Conservation (phyloP, 2,113 vertebrate genomes). For the Vireo altiloquus region DNA sequence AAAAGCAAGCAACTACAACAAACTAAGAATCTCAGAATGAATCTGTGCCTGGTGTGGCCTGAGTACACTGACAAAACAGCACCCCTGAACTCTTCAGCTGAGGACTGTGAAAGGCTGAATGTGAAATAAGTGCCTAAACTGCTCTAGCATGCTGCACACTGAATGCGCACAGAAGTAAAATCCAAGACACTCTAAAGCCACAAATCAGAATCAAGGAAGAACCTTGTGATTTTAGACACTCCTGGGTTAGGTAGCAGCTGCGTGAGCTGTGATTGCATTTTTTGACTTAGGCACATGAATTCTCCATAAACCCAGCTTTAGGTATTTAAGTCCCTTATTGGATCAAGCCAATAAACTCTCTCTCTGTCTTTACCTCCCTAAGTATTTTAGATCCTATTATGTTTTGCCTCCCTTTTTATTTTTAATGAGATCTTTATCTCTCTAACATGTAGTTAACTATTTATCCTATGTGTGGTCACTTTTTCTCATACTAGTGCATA, state of each 20-base stretch:
- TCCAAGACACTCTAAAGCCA: neutral
- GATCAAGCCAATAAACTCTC: slow-evolving; percentile 11
- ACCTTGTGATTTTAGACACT: neutral
- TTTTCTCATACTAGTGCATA: neutral
- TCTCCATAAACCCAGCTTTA: slow-evolving; percentile 15
- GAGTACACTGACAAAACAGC: neutral
- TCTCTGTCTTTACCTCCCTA: neutral
- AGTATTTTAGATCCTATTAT: slow-evolving; percentile 39
- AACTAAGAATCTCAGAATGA: neutral
- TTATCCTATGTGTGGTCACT: neutral
- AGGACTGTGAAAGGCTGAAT: neutral
- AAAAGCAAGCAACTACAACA: neutral
- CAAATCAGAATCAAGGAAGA: neutral
- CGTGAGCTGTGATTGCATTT: neutral
- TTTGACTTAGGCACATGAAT: neutral
- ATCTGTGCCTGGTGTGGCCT: neutral
- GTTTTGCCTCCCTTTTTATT: slow-evolving; percentile 17
- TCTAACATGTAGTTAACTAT: neutral
- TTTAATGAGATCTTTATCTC: slow-evolving; percentile 7
- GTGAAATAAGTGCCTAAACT: neutral
- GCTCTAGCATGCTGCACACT: neutral
- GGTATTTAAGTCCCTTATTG: neutral
- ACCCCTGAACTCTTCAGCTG: neutral
- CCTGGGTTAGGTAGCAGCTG: neutral
- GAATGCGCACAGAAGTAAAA: neutral